Percentiles rank a stretch among this genome's conserved stretches.
These are phyloP conservation scores for Thalassoma bifasciatum DNA, from an alignment of 2,113 vertebrate species.

Conservation along the genomic window DNA sequence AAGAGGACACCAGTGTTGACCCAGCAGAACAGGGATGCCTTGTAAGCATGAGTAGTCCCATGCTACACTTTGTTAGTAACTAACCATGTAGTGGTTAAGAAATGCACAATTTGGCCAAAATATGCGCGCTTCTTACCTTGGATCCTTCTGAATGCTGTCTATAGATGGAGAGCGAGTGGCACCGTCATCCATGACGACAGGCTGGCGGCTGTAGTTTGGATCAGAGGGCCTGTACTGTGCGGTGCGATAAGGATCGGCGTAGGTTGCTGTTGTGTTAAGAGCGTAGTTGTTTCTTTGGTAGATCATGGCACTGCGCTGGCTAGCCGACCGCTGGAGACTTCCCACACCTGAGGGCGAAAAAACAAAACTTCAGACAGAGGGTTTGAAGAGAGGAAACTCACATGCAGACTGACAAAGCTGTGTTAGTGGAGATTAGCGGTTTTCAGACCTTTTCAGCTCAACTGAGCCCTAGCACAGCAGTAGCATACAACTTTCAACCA, in stretches of 20 bases:
- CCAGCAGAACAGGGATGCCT: constrained; percentile 69
- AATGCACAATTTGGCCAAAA: neutral
- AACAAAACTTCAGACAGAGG: constrained; percentile 1
- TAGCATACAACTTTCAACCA: constrained; percentile 30
- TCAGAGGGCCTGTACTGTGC: constrained; percentile 88
- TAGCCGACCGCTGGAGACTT: constrained; percentile 93
- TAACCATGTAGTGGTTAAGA: constrained; percentile 4
- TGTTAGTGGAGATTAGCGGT: constrained; percentile 33
- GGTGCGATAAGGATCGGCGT: constrained; percentile 90
- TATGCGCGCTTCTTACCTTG: constrained; percentile 83
- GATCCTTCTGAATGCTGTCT: constrained; percentile 98
- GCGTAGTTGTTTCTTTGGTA: constrained; percentile 96
- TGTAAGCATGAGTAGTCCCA: constrained; percentile 58
- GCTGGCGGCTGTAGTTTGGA: constrained; percentile 82
- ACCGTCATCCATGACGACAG: constrained; percentile 83
- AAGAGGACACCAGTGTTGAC: constrained; percentile 70
- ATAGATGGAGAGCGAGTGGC: constrained; percentile 94
- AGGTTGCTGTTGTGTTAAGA: constrained; percentile 88
- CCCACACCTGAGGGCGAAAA: constrained; percentile 84
- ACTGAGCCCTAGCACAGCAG: constrained; percentile 27
- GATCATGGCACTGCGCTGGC: constrained; percentile 92
- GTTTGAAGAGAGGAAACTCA: constrained; percentile 16
- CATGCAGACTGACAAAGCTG: neutral
- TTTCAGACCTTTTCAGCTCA: constrained; percentile 40
- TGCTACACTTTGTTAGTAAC: neutral